Evolutionary conservation across 2,888 invertebrate genomes (phyloP).

Genomic region (Cephus nigrinus): DNA sequence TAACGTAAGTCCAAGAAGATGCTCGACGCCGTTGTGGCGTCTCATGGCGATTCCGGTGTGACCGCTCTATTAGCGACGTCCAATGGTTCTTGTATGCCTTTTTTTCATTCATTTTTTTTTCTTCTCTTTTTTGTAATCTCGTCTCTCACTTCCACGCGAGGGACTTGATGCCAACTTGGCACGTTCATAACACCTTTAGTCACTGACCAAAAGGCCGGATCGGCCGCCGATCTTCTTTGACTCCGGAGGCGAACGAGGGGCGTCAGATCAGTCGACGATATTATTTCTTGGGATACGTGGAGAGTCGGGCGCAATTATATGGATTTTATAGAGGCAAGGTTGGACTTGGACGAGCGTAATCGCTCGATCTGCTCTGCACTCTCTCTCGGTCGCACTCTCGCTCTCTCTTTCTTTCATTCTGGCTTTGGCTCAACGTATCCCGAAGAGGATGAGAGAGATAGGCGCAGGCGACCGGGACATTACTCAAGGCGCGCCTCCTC

Average conservation of each 20-base stretch:
- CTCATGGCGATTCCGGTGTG: not conserved
- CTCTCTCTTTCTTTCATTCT: conserved; percentile 1
- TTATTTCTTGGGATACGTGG: conserved; percentile 31
- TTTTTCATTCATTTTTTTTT: too few relatives aligned
- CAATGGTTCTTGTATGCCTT: not conserved
- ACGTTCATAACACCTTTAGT: not conserved
- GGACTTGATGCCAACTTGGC: not conserved
- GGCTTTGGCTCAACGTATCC: not conserved
- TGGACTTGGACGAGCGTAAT: conserved; percentile 39
- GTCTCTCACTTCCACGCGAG: not conserved
- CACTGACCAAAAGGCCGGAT: not conserved
- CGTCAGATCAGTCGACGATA: conserved; percentile 35
- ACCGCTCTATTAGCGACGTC: not conserved
- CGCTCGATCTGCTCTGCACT: conserved; percentile 42
- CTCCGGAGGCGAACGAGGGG: not conserved
- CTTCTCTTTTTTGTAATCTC: not conserved
- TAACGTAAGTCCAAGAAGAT: not conserved
- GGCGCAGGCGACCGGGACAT: conserved; percentile 16
- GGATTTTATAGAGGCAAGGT: conserved; percentile 47
- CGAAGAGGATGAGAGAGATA: conserved; percentile 4
- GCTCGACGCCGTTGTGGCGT: not conserved
- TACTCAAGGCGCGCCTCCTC: conserved; percentile 18
- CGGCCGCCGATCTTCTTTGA: not conserved
- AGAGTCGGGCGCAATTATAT: conserved; percentile 50
- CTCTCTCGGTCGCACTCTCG: conserved; percentile 7